Evolutionary conservation across 2,113 vertebrate species (phyloP), one percentile per base, ranked within the genome.

Genomic region (Amazona guildingii): DNA sequence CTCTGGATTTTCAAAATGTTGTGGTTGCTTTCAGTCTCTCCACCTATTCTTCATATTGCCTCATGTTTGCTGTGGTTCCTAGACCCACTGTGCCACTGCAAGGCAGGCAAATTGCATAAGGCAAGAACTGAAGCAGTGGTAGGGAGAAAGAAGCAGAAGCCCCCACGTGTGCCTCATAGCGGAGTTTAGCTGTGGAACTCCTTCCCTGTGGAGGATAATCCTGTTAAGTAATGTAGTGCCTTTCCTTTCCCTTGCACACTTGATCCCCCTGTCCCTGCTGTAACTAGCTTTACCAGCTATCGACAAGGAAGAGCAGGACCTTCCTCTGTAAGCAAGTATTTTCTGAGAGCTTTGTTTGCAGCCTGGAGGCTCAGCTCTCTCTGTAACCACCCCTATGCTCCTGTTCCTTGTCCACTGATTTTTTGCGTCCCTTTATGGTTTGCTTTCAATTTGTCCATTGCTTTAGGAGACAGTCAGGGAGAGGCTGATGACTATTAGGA

Each of bases 161-260:
- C 28, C 39, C 35, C 48, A 0, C 0, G 0, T 44, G 41, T 85
- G 28, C 43, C 35, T 83, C 0, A 0, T 35, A 37, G 43, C 19
- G 33, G 33, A 67, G 35, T 55, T 92, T 61, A 46, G 4, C n/a
- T 41, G n/a, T 7, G 25, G 15, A 88, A 4, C n/a, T 79, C 23
- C 70, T 84, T 69, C 41, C 21, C 43, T 1, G 1, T 5, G 25
- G 17, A 93, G 39, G 24, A 14, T 43, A 80, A 62, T 67, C 43
- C 78, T 52, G 16, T 28, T 41, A 41, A 84, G 31, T 29, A 68
- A 48, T 6, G 3, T 44, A 68, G 25, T 0, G 2, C 61, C 72
- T 78, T 66, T 35, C 39, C 52, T 87, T 57, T 69, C 13, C 61
- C 64, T 64, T 46, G 52, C 48, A 66, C 43, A 5, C 18, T 11